phyloP scores from a whole-genome alignment of 1,140 invertebrate genomes.

The Calycopis cecrops region DNA sequence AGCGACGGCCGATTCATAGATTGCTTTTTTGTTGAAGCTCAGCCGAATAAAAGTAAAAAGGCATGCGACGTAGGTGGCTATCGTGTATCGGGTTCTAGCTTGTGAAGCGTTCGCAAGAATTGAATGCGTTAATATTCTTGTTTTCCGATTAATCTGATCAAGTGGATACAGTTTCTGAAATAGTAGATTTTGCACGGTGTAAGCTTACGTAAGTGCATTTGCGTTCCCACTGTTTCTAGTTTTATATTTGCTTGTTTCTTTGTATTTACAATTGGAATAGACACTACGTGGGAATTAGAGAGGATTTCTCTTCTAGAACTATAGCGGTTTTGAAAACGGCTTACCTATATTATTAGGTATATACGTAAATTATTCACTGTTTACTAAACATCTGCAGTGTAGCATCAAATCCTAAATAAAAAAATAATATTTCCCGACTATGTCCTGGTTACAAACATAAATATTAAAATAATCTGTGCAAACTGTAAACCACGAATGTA shows the following conservation, averaged over 20 bases:
- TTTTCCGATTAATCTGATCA: conserved; percentile 39
- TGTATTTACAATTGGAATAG: not conserved
- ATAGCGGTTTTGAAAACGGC: too few relatives aligned
- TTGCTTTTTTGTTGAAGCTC: conserved; percentile 61
- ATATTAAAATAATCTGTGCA: conserved; percentile 1
- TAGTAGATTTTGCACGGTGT: conserved; percentile 20
- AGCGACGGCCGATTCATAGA: conserved; percentile 55
- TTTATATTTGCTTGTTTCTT: too few relatives aligned
- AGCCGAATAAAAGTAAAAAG: conserved; percentile 49
- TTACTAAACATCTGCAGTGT: too few relatives aligned
- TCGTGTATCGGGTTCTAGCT: conserved; percentile 44
- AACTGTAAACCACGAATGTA: too few relatives aligned
- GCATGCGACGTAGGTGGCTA: conserved; percentile 50
- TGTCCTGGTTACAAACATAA: not conserved
- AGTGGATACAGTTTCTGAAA: conserved; percentile 27
- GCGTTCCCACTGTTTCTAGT: too few relatives aligned
- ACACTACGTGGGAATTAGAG: too few relatives aligned
- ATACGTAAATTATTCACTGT: too few relatives aligned
- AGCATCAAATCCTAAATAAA: too few relatives aligned
- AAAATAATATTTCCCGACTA: too few relatives aligned
- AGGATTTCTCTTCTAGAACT: too few relatives aligned
- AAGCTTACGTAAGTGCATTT: conserved; percentile 3
- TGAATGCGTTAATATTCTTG: conserved; percentile 39
- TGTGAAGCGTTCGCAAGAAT: conserved; percentile 45
- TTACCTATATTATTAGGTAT: too few relatives aligned